These are phyloP conservation scores for Acrobasis suavella DNA, from an alignment of 2,888 invertebrate genomes.

Conservation along the genomic window DNA sequence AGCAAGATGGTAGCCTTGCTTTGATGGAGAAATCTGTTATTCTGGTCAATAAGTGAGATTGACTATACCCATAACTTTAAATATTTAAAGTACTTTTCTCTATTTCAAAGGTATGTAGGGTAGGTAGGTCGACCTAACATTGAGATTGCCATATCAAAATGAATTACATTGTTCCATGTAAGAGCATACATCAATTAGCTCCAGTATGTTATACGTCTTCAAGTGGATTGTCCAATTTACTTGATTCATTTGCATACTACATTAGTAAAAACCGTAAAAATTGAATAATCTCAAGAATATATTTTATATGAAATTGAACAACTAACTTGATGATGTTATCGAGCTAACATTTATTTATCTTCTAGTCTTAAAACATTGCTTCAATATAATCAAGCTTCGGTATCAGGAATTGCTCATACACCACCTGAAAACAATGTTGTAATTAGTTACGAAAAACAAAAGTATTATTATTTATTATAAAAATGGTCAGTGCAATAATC, in stretches of 20 bases:
- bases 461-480: constrained; percentile 36
- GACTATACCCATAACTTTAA: not conserved
- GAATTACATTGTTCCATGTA: not conserved
- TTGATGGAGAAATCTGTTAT: too few relatives aligned
- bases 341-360: not conserved
- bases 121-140: not conserved
- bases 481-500: constrained; percentile 66
- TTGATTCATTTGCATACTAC: not conserved
- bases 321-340: not conserved
- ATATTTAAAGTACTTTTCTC: constrained; percentile 3
- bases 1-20: too few relatives aligned
- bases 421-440: constrained; percentile 68
- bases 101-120: not conserved
- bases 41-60: too few relatives aligned
- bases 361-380: constrained; percentile 2
- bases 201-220: not conserved
- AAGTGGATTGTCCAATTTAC: not conserved
- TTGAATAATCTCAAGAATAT: not conserved
- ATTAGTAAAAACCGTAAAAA: not conserved
- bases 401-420: constrained; percentile 77
- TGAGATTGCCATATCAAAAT: not conserved
- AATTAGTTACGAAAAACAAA: constrained; percentile 55
- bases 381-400: constrained; percentile 24
- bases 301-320: not conserved
- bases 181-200: not conserved